Evolutionary conservation across 2,113 vertebrate genomes (phyloP).

Genomic region (Macrotis lagotis): DNA sequence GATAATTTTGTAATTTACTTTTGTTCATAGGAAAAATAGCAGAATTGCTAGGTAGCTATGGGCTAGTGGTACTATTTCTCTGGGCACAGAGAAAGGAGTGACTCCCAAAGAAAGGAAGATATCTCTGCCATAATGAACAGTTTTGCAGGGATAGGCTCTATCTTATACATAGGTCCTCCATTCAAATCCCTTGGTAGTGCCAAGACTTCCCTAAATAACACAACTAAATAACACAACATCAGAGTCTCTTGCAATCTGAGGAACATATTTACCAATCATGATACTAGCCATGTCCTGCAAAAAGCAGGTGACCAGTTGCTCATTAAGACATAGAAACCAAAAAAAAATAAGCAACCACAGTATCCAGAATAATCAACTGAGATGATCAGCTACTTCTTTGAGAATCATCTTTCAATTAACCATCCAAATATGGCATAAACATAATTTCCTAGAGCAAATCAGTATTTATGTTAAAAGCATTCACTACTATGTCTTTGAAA

Average conservation of each 20-base stretch:
- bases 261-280: neutral
- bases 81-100: neutral
- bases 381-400: neutral
- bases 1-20: no score
- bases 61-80: neutral
- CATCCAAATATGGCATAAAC: neutral
- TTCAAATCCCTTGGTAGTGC: neutral
- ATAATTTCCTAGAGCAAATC: neutral
- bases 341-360: neutral
- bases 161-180: neutral
- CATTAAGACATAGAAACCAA: neutral
- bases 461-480: neutral
- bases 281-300: neutral
- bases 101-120: neutral
- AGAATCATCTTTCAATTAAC: neutral
- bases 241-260: neutral
- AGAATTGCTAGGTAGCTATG: neutral
- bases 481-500: neutral
- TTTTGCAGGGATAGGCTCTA: neutral
- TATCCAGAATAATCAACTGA: neutral
- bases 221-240: neutral
- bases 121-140: neutral
- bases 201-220: neutral
- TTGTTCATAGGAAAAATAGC: neutral
- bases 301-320: neutral